Evolutionary conservation across 2,888 invertebrate genomes (phyloP).

Genomic region (Agrypnus murinus): DNA sequence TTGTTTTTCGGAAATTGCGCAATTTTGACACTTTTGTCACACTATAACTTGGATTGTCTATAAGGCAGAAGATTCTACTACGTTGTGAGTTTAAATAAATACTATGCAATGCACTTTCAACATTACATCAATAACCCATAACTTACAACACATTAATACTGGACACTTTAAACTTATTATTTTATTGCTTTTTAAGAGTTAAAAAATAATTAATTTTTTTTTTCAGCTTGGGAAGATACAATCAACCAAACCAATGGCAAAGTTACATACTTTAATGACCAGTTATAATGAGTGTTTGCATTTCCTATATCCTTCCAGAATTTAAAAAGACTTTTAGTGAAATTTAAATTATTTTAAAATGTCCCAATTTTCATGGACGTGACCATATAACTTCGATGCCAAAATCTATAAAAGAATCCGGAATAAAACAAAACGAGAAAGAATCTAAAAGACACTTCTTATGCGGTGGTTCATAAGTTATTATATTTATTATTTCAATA

Average conservation of each 20-base stretch:
- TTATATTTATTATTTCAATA: conserved; percentile 1
- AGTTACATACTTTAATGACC: conserved; percentile 76
- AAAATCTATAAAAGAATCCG: conserved; percentile 14
- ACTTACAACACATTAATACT: too few species aligned
- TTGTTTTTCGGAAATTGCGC: too few species aligned
- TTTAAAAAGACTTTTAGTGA: conserved; percentile 22
- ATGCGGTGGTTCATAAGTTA: conserved; percentile 15
- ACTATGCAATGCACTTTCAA: too few species aligned
- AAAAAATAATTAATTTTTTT: too few species aligned
- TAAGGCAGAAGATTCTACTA: too few species aligned
- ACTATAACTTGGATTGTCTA: too few species aligned
- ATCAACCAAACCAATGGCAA: conserved; percentile 72
- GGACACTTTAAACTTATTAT: too few species aligned
- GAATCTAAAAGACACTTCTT: background rate
- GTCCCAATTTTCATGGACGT: conserved; percentile 2
- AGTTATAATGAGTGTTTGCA: conserved; percentile 65
- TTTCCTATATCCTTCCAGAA: background rate
- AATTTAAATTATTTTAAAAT: conserved; percentile 46
- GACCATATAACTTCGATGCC: conserved; percentile 29
- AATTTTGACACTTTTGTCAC: too few species aligned
- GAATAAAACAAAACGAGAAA: too few species aligned
- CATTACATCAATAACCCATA: too few species aligned
- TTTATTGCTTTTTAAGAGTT: too few species aligned
- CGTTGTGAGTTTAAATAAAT: too few species aligned
- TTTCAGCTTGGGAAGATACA: conserved; percentile 85